Base-by-base conservation (phyloP, 2,888 invertebrate genomes). In the Polydesmus complanatus region DNA sequence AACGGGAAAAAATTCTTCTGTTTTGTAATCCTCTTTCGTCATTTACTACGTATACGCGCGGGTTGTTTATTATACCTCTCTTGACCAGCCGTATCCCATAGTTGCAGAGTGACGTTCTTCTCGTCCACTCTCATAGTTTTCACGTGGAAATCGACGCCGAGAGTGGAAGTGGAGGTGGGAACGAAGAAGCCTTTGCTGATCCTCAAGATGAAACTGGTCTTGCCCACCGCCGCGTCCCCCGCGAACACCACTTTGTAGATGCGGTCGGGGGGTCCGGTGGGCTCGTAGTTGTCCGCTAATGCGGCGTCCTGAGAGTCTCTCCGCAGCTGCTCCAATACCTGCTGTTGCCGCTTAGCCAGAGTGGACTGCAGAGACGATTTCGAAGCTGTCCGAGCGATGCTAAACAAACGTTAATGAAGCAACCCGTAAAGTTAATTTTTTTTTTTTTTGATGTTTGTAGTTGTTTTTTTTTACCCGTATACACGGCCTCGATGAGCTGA, bases 31-130 rank as follows among this genome's bases (percentile, higher is more conserved):
- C 11, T 8, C n/a, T 11, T 11, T n/a, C 5, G 25, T 23, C 23
- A 22, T 53, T 11, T 11, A 2, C 19, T 3, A 3, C n/a, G n/a
- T n/a, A n/a, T n/a, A n/a, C n/a, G n/a, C n/a, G n/a, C n/a, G n/a
- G 25, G 21, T 23, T 23, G 1, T 1, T n/a, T 5, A 19, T 47
- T 27, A 54, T 68, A 77, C 74, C 78, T 72, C 68, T 78, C 78
- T 67, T 78, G 78, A 2, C 81, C 81, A 23, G 81, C 81, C 1
- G 81, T 81, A 66, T 81, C 81, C 81, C 81, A 81, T 5, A 79
- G 67, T 62, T 78, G 78, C 1, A 78, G 68, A 22, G 77, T 75
- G 2, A 78, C 73, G 62, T 75, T 75, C 64, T 72, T 71, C 27
- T 73, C 74, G 65, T 80, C 80, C 21, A 81, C 73, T 27, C 77